Percentiles rank a stretch among this genome's conserved stretches.
Conservation (phyloP, 2,113 vertebrate species). For the Catharus fuscescens region DNA sequence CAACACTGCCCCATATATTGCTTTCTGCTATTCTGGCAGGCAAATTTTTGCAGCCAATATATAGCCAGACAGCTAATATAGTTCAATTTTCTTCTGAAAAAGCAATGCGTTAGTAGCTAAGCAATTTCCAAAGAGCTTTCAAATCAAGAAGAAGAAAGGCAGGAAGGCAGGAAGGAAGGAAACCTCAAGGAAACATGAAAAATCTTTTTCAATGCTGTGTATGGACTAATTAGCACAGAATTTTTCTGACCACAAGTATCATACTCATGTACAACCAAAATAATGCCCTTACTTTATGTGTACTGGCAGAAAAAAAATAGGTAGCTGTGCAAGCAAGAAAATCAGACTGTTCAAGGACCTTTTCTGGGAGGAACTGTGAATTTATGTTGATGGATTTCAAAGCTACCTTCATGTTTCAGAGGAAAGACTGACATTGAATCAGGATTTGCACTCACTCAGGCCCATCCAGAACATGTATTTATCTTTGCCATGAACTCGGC, state of each 20-base stretch:
- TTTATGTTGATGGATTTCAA: background rate
- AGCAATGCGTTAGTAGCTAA: background rate
- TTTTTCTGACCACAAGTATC: background rate
- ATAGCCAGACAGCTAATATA: background rate
- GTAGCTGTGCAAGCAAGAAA: background rate
- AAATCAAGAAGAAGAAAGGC: background rate
- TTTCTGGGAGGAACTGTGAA: background rate
- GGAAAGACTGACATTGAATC: background rate
- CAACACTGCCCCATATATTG: background rate
- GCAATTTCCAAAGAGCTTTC: background rate
- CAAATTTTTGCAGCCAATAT: background rate
- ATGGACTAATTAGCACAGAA: background rate
- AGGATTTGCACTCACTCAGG: background rate
- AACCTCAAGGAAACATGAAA: background rate
- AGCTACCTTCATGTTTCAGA: background rate
- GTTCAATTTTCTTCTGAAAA: background rate
- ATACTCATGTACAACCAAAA: background rate
- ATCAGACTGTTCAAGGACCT: background rate
- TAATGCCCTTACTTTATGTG: background rate
- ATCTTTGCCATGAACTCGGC: background rate
- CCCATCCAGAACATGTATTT: background rate
- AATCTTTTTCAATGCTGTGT: background rate
- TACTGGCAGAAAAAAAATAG: background rate
- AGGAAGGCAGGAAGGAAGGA: background rate
- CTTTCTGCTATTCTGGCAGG: background rate